Percentiles rank a stretch among this genome's conserved stretches.
Conservation (phyloP, 2,113 vertebrate genomes). For the Cranoglanis bouderius region DNA sequence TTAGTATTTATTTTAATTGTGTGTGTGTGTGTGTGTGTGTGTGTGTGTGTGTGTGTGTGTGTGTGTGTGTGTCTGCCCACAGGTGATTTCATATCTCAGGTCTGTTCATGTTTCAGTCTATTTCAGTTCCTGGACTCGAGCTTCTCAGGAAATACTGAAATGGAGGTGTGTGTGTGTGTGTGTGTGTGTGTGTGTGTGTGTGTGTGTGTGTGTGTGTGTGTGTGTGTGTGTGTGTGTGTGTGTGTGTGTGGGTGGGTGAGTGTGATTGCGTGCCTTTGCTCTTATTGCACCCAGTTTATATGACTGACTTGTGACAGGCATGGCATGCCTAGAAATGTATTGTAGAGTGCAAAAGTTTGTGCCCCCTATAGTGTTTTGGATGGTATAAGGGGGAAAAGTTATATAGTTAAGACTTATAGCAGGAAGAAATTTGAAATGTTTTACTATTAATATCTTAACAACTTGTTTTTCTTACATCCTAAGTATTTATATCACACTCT, state of each 20-base stretch:
- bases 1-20: too few species aligned
- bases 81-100: constrained; percentile 27
- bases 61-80: background rate
- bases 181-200: background rate
- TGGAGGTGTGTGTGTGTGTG: too few species aligned
- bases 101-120: background rate
- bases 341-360: background rate
- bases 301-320: background rate
- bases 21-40: background rate
- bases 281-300: background rate
- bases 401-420: too few species aligned
- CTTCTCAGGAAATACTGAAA: too few species aligned
- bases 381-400: too few species aligned
- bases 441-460: too few species aligned
- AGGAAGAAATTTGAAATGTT: too few species aligned
- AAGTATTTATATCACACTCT: too few species aligned
- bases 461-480: too few species aligned
- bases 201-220: background rate
- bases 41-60: background rate
- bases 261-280: background rate
- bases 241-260: background rate
- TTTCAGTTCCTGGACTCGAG: background rate
- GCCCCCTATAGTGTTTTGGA: too few species aligned
- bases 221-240: background rate
- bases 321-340: background rate